These are phyloP conservation scores for Uloborus diversus DNA, from an alignment of 1,140 invertebrate genomes.

Conservation along the genomic window DNA sequence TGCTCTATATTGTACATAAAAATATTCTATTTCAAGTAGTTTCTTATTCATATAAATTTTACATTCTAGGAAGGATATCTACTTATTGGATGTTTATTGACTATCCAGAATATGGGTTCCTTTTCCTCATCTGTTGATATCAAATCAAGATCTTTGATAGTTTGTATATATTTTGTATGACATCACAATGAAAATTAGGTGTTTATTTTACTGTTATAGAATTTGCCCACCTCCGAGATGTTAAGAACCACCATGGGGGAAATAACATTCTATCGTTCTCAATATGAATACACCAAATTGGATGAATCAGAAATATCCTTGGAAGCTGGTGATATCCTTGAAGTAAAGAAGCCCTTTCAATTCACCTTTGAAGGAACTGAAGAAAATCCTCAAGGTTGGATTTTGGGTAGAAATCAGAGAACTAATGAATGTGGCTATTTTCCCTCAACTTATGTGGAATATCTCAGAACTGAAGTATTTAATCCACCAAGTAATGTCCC, in stretches of 20 bases:
- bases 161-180: too few relatives aligned
- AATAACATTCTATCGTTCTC: constrained; percentile 55
- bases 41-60: too few relatives aligned
- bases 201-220: constrained; percentile 16
- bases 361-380: constrained; percentile 58
- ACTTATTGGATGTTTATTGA: too few relatives aligned
- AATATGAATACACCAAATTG: constrained; percentile 49
- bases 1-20: too few relatives aligned
- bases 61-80: too few relatives aligned
- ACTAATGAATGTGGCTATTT: constrained; percentile 60
- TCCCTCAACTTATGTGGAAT: constrained; percentile 58
- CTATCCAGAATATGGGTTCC: too few relatives aligned
- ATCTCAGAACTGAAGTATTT: constrained; percentile 41
- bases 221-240: constrained; percentile 11
- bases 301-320: constrained; percentile 53
- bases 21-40: too few relatives aligned
- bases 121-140: too few relatives aligned
- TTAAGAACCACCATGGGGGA: constrained; percentile 41
- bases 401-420: constrained; percentile 58
- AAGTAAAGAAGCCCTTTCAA: constrained; percentile 59
- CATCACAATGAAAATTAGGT: constrained; percentile 19
- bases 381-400: constrained; percentile 59
- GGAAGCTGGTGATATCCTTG: constrained; percentile 56
- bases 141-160: too few relatives aligned
- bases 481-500: constrained; percentile 38